Base-by-base conservation (phyloP, 2,113 vertebrate species). In the Eublepharis macularius region DNA sequence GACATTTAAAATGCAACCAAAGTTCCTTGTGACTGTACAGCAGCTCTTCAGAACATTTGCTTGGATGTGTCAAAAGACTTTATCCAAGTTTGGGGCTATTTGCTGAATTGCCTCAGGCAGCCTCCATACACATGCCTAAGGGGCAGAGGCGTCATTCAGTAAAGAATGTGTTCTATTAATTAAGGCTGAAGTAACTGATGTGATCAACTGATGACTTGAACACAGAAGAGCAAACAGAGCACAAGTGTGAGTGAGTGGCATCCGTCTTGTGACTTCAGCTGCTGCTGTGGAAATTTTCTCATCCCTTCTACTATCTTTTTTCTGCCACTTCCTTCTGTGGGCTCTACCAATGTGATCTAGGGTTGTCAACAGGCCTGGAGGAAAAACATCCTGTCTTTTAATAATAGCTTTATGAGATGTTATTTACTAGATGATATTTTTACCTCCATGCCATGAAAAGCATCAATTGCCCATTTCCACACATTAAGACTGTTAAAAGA, bases 91-190 rank as follows among this genome's bases (percentile, higher is more conserved):
- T 3, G 0, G 80, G 39, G 21, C 3, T 43, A 84, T 4, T 41
- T 88, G 39, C 34, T 80, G 43, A 45, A 82, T 32, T 14, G 65
- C 85, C 60, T 82, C 47, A 45, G 73, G 80, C 80, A 86, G 29
- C 49, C 32, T 68, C 39, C 29, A 36, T 70, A 16, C 9, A 26
- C n/a, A 36, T 4, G 36, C 65, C 65, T n/a, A 16, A 3, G 36
- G 36, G 69, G 69, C 14, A 70, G 17, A 60, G 76, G 36, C 32
- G 43, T 69, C 76, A 29, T 2, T 34, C 6, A 2, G 68, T 45
- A 34, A 57, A 60, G 36, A 84, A 41, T n/a, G 49, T 45, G 36
- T 85, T 49, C 7, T 24, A 26, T 60, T 72, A 72, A 85, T 85
- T 41, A 72, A 60, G 65, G n/a, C 39, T 85, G 65, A 70, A 85